Evolutionary conservation across 2,888 invertebrate species (phyloP).

Genomic region (Tetranychus piercei): DNA sequence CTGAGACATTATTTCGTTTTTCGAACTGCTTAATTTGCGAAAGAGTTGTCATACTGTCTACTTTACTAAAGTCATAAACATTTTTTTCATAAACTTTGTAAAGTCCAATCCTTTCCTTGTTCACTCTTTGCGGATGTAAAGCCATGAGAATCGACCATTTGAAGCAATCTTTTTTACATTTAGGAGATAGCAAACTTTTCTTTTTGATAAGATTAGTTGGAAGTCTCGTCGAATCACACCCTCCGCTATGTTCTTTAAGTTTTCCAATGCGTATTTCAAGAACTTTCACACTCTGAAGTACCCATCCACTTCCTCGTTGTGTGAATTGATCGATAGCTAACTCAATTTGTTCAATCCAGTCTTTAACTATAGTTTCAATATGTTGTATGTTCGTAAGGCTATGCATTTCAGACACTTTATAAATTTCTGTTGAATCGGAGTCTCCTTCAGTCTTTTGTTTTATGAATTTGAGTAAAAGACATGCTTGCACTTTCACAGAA

Average conservation of each 20-base stretch:
- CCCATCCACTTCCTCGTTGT: not conserved
- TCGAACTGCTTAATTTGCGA: not conserved
- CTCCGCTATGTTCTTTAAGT: not conserved
- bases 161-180: not conserved
- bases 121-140: not conserved
- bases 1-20: not conserved
- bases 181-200: not conserved
- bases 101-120: not conserved
- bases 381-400: too few relatives aligned
- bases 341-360: not conserved
- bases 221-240: not conserved
- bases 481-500: too few relatives aligned
- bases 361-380: not conserved
- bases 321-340: not conserved
- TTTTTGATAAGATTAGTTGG: not conserved
- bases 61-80: conserved; percentile 1
- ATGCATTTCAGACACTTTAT: too few relatives aligned
- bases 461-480: too few relatives aligned
- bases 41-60: not conserved
- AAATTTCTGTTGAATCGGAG: too few relatives aligned
- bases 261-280: not conserved
- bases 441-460: too few relatives aligned
- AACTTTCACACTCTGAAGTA: not conserved
- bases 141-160: too few relatives aligned
- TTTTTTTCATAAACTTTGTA: not conserved